phyloP scores from a whole-genome alignment of 2,888 invertebrate species.

The Biston betularia region DNA sequence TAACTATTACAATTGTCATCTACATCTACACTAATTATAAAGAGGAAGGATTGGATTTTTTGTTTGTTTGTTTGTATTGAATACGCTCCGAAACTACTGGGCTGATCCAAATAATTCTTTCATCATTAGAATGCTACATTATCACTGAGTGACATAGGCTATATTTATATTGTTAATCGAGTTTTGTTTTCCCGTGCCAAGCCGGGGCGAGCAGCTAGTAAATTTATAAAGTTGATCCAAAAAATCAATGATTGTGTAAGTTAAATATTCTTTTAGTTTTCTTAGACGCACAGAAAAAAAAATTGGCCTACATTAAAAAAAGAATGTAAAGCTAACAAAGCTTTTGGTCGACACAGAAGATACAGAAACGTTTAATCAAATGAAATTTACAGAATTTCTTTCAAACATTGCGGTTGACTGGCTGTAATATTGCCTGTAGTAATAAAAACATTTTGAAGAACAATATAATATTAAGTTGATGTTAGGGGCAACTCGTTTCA shows the following conservation, averaged over 20 bases:
- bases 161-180: too few relatives aligned
- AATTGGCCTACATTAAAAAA: slow-evolving; percentile 11
- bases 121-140: too few relatives aligned
- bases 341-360: slow-evolving; percentile 3
- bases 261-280: neutral
- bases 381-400: slow-evolving; percentile 9
- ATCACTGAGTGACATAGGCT: too few relatives aligned
- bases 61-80: too few relatives aligned
- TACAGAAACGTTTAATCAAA: slow-evolving; percentile 24
- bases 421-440: slow-evolving; percentile 14
- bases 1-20: too few relatives aligned
- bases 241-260: neutral
- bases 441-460: slow-evolving; percentile 14
- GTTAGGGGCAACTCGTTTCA: neutral
- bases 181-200: too few relatives aligned
- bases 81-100: too few relatives aligned
- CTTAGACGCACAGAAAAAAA: neutral
- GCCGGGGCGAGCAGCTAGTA: too few relatives aligned
- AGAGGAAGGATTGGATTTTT: too few relatives aligned
- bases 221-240: neutral
- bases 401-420: slow-evolving; percentile 4
- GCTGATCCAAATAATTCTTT: too few relatives aligned
- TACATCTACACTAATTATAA: too few relatives aligned
- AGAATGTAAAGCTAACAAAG: slow-evolving; percentile 9
- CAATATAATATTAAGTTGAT: slow-evolving; percentile 7